Percentiles rank a stretch among this genome's conserved stretches.
These are phyloP conservation scores for Gila orcuttii DNA, from an alignment of 2,113 vertebrate genomes.

Conservation along the genomic window DNA sequence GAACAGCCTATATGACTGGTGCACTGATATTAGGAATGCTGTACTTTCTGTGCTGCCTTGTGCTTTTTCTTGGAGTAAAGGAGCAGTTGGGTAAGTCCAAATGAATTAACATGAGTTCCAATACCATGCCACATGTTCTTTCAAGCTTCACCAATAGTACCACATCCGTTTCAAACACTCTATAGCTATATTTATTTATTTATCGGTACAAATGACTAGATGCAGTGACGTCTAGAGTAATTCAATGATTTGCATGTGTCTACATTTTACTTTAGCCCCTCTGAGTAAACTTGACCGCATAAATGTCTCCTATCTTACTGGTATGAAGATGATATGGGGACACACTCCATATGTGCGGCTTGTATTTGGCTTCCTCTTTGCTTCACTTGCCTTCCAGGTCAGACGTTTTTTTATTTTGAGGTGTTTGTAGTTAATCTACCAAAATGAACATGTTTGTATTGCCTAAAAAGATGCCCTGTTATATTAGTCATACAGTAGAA, in stretches of 20 bases:
- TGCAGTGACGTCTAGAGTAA: neutral
- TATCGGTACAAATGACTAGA: neutral
- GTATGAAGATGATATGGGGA: conserved; percentile 58
- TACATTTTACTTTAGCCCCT: conserved; percentile 22
- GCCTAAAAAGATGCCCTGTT: neutral
- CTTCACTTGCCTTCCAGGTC: conserved; percentile 74
- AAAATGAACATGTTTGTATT: neutral
- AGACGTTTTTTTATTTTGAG: neutral
- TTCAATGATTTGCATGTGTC: neutral
- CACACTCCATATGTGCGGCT: conserved; percentile 67
- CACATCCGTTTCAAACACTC: neutral
- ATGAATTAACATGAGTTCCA: neutral
- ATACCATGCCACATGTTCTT: neutral
- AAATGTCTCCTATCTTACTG: conserved; percentile 58
- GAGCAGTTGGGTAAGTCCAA: conserved; percentile 65
- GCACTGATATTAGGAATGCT: conserved; percentile 61
- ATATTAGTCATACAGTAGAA: neutral
- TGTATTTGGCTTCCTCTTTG: conserved; percentile 67
- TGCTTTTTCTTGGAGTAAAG: conserved; percentile 70
- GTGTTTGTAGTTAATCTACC: neutral
- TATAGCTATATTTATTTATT: neutral
- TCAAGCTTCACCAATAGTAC: neutral
- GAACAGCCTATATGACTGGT: conserved; percentile 62
- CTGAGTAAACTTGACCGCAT: conserved; percentile 58
- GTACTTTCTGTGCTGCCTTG: conserved; percentile 66